phyloP scores from a whole-genome alignment of 2,113 vertebrate species.

The Pterocles burchelli region DNA sequence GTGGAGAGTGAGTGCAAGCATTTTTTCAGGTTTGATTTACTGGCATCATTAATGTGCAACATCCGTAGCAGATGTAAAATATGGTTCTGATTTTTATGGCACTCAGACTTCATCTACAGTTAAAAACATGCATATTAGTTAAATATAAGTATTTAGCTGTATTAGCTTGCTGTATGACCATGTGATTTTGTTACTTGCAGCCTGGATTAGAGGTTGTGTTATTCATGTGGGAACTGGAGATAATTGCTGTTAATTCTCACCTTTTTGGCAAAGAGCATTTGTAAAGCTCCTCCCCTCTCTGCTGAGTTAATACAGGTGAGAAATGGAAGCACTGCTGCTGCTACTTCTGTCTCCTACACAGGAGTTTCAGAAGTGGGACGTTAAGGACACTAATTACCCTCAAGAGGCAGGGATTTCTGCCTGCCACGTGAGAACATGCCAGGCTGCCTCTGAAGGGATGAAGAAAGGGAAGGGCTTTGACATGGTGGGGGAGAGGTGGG shows the following conservation, averaged over 20 bases:
- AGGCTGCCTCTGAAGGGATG: not conserved
- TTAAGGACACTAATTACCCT: not conserved
- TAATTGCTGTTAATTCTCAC: not conserved
- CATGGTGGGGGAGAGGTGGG: not conserved
- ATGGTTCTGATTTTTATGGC: not conserved
- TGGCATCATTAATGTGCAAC: not conserved
- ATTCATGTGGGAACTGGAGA: not conserved
- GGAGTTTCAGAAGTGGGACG: not conserved
- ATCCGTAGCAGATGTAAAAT: not conserved
- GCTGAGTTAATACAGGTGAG: not conserved
- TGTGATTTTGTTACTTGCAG: not conserved
- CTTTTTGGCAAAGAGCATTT: not conserved
- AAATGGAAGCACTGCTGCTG: not conserved
- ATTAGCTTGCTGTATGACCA: not conserved
- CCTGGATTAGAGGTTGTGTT: not conserved
- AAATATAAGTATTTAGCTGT: not conserved
- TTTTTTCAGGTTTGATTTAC: not conserved
- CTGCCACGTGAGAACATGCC: not conserved
- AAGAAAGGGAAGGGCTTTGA: not conserved
- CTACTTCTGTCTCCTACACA: not conserved
- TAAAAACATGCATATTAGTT: not conserved
- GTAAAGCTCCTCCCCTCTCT: not conserved
- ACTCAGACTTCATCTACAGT: not conserved
- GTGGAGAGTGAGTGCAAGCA: not conserved
- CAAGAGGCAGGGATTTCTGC: not conserved